These are phyloP conservation scores for Scaptomyza flava DNA, from an alignment of 2,888 invertebrate species.

Conservation along the genomic window DNA sequence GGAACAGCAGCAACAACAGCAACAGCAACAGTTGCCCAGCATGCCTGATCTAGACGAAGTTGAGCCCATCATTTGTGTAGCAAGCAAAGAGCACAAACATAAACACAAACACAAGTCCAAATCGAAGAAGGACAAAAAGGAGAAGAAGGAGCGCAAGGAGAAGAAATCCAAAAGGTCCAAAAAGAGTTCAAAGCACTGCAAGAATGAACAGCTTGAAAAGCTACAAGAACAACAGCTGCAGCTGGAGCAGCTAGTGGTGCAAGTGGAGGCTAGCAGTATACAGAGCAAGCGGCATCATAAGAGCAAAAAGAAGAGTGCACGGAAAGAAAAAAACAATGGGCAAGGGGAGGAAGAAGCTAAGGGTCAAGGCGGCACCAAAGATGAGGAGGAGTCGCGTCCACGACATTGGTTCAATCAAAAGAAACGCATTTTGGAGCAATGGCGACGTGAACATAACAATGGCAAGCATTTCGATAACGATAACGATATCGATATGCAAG, in stretches of 20 bases:
- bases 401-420: conserved; percentile 30
- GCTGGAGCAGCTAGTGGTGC: background rate
- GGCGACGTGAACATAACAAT: conserved; percentile 18
- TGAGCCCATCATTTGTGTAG: conserved; percentile 2
- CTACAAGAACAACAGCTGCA: background rate
- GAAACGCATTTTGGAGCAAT: conserved; percentile 44
- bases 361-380: too few relatives aligned
- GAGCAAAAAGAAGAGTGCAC: background rate
- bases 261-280: background rate
- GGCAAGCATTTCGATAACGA: background rate
- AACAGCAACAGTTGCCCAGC: conserved; percentile 23
- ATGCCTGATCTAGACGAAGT: conserved; percentile 19
- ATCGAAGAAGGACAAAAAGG: conserved; percentile 31
- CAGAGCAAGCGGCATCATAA: background rate
- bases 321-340: background rate
- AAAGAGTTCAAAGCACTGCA: background rate
- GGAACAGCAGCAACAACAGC: background rate
- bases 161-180: background rate
- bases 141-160: background rate
- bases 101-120: conserved; percentile 28
- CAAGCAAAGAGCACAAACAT: background rate
- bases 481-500: conserved; percentile 1
- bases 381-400: background rate
- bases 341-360: background rate
- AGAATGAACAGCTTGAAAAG: background rate